Percentiles rank a stretch among this genome's conserved stretches.
These are phyloP conservation scores for Drosophila subsilvestris DNA, from an alignment of 2,888 invertebrate genomes.

Conservation along the genomic window DNA sequence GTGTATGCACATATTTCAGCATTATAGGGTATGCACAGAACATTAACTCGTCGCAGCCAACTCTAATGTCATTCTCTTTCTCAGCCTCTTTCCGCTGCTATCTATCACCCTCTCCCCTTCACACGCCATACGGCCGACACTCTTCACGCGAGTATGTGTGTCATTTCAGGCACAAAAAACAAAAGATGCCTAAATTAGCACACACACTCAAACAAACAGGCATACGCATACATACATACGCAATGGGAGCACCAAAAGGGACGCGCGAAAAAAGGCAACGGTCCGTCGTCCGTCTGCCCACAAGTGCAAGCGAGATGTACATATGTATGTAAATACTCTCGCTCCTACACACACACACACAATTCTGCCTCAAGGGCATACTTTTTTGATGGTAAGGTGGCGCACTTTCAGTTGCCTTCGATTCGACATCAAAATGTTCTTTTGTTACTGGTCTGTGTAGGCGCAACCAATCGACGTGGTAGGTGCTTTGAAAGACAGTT, in stretches of 20 bases:
- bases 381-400: not conserved
- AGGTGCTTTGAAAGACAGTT: not conserved
- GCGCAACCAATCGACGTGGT: too few relatives aligned
- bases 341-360: not conserved
- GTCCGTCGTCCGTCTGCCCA: too few relatives aligned
- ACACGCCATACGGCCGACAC: not conserved
- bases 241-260: constrained; percentile 21
- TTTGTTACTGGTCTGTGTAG: not conserved
- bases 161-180: constrained; percentile 55
- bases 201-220: constrained; percentile 40
- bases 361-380: not conserved
- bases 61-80: constrained; percentile 34
- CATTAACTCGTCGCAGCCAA: not conserved
- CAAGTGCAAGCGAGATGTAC: not conserved
- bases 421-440: not conserved
- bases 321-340: not conserved
- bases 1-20: too few relatives aligned
- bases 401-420: not conserved
- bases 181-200: constrained; percentile 71
- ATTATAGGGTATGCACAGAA: not conserved
- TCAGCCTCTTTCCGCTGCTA: constrained; percentile 26
- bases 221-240: constrained; percentile 28
- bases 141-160: constrained; percentile 36
- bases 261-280: constrained; percentile 59
- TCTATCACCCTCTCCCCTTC: constrained; percentile 14